phyloP scores from a whole-genome alignment of 2,797 vertebrate genomes.

The Chelidonichthys spinosus region DNA sequence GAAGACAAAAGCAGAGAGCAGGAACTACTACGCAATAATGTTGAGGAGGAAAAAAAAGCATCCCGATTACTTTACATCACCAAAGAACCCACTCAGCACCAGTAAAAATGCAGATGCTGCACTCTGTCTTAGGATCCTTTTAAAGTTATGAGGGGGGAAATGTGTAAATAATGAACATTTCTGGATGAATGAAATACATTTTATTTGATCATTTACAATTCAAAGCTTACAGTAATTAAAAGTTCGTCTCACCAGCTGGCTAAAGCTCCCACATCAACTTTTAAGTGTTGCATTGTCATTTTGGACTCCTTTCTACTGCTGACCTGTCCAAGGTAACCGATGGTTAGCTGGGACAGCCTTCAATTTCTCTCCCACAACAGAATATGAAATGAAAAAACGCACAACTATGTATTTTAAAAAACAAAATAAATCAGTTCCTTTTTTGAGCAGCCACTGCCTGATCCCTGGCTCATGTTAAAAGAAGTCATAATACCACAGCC shows the following conservation, averaged over 20 bases:
- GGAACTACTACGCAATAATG: not conserved
- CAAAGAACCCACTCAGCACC: not conserved
- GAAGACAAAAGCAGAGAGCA: slow-evolving; percentile 4
- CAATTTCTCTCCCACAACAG: not conserved
- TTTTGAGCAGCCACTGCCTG: not conserved
- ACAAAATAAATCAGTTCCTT: not conserved
- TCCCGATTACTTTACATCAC: not conserved
- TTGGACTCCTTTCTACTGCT: not conserved
- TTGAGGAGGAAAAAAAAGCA: not conserved
- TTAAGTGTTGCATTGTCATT: not conserved
- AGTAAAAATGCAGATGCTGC: not conserved
- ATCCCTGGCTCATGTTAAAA: slow-evolving; percentile 1
- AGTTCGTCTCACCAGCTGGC: not conserved
- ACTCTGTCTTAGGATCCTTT: not conserved
- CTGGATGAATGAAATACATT: not conserved
- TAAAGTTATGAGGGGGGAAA: no score
- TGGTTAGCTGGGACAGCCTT: not conserved
- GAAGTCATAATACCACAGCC: not conserved
- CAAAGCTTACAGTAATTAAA: not conserved
- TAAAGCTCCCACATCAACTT: not conserved
- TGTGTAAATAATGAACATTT: no score
- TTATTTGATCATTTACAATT: not conserved
- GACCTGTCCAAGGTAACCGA: not conserved
- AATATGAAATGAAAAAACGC: no score
- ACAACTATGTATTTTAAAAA: not conserved